Evolutionary conservation across 2,797 vertebrate genomes (phyloP).

Genomic region (Lacerta viridis): DNA sequence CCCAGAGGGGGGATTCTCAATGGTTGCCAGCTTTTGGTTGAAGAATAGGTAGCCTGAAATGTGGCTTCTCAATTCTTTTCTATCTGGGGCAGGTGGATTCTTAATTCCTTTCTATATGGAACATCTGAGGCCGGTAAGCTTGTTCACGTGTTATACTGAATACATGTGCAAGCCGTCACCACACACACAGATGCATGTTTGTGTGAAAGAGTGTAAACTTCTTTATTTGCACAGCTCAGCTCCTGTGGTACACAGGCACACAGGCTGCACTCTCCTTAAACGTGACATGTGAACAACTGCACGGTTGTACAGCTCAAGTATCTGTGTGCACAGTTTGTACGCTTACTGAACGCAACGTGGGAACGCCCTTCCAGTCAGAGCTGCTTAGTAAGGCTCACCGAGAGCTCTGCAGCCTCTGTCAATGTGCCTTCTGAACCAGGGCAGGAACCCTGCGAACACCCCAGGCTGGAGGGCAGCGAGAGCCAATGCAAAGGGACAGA

Average conservation of each 20-base stretch:
- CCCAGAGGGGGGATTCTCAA: background rate
- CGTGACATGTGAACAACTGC: too few relatives aligned
- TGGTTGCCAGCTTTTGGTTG: background rate
- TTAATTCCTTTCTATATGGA: constrained; percentile 11
- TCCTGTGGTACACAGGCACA: too few relatives aligned
- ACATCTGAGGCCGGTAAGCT: background rate
- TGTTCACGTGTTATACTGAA: too few relatives aligned
- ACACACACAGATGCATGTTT: too few relatives aligned
- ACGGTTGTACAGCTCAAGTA: too few relatives aligned
- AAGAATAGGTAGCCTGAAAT: background rate
- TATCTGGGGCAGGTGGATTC: background rate
- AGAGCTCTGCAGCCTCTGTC: background rate
- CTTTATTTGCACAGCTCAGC: too few relatives aligned
- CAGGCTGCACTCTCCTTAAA: too few relatives aligned
- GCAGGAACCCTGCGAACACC: background rate
- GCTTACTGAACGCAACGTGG: too few relatives aligned
- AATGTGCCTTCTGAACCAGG: background rate
- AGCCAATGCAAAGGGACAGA: constrained; percentile 2
- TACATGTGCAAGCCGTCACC: too few relatives aligned
- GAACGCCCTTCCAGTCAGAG: too few relatives aligned
- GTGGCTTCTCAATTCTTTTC: background rate
- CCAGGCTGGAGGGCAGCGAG: background rate
- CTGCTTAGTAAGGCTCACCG: background rate
- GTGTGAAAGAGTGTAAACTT: too few relatives aligned
- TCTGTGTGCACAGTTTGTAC: too few relatives aligned